Conservation (phyloP, 2,797 vertebrate genomes). For the Borostomias antarcticus region DNA sequence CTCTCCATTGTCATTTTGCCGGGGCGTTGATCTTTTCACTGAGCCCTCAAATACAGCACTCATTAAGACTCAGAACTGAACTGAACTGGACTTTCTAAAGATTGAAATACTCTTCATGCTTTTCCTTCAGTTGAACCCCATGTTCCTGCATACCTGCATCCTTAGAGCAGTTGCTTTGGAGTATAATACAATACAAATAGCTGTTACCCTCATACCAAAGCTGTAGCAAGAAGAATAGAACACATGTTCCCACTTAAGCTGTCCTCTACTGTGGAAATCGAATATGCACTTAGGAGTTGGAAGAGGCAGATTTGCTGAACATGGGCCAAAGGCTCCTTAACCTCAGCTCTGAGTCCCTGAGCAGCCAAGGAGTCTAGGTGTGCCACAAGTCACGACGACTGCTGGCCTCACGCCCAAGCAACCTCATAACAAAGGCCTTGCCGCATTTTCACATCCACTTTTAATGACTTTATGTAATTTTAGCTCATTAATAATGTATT, state of each 20-base stretch:
- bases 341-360: constrained; percentile 9
- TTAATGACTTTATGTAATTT: constrained; percentile 80
- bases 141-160: no score
- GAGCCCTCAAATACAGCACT: no score
- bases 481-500: constrained; percentile 74
- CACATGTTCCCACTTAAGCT: no score
- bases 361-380: constrained; percentile 13
- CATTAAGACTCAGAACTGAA: no score
- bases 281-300: neutral
- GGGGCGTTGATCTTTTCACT: no score
- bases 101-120: no score
- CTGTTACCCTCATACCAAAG: neutral
- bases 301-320: neutral
- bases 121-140: no score
- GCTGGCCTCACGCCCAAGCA: constrained; percentile 52
- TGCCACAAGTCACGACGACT: neutral
- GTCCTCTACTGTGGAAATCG: neutral
- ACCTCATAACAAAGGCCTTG: constrained; percentile 57
- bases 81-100: no score
- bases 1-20: no score
- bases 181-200: neutral
- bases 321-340: no score
- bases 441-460: constrained; percentile 70
- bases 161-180: no score
- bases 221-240: neutral